Percentiles rank a stretch among this genome's conserved stretches.
Conservation (phyloP, 2,797 vertebrate genomes). For the Cirrhinus mrigala region DNA sequence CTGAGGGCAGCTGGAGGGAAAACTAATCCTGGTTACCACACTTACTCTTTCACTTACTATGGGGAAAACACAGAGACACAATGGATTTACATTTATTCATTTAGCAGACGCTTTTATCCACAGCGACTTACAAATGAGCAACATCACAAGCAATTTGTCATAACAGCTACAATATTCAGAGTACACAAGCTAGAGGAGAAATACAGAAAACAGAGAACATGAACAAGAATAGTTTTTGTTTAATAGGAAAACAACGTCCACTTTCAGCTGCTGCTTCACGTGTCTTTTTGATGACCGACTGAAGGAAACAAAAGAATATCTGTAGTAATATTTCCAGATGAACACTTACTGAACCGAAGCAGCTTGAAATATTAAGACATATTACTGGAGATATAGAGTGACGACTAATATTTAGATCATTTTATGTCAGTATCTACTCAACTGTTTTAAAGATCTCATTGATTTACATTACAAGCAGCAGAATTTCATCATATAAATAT, state of each 20-base stretch:
- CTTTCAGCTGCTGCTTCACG: not conserved
- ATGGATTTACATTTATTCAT: not conserved
- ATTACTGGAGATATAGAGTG: too few species aligned
- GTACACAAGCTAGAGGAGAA: not conserved
- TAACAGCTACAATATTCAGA: not conserved
- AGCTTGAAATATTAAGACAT: too few species aligned
- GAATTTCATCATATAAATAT: too few species aligned
- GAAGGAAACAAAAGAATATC: too few species aligned
- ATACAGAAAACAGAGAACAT: not conserved
- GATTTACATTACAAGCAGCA: not conserved
- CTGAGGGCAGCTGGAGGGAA: constrained; percentile 1
- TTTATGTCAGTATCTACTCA: too few species aligned
- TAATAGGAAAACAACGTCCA: not conserved
- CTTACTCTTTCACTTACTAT: not conserved
- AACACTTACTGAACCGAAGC: too few species aligned
- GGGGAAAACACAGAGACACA: not conserved
- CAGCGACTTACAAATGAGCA: not conserved
- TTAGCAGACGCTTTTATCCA: constrained; percentile 1
- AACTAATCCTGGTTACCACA: constrained; percentile 1
- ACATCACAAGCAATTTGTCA: not conserved
- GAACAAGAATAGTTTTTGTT: not conserved
- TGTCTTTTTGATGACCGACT: not conserved
- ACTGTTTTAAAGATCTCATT: too few species aligned
- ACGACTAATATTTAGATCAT: too few species aligned
- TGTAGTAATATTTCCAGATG: too few species aligned